Evolutionary conservation across 2,888 invertebrate species (phyloP).

Genomic region (Lymantria dispar): DNA sequence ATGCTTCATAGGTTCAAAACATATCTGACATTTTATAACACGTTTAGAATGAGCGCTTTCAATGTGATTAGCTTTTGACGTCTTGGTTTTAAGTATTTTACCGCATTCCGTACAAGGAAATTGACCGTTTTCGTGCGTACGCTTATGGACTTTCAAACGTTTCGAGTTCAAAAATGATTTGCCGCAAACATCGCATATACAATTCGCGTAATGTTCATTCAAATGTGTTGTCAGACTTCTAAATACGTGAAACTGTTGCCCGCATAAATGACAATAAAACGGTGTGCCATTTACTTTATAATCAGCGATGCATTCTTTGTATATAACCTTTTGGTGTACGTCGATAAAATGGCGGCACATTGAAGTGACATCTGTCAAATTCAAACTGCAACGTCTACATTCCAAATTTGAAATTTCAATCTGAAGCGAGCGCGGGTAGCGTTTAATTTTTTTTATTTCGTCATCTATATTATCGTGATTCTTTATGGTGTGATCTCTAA

Average conservation of each 20-base stretch:
- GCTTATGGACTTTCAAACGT: constrained; percentile 72
- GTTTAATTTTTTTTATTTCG: constrained; percentile 61
- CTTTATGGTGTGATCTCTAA: constrained; percentile 48
- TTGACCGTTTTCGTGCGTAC: constrained; percentile 69
- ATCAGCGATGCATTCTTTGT: constrained; percentile 68
- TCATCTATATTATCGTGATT: constrained; percentile 47
- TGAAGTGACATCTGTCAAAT: constrained; percentile 49
- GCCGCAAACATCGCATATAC: constrained; percentile 75
- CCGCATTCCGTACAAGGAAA: constrained; percentile 63
- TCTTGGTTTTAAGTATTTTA: constrained; percentile 61
- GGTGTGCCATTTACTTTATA: constrained; percentile 63
- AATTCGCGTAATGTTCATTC: constrained; percentile 75
- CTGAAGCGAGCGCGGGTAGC: constrained; percentile 66
- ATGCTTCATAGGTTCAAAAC: constrained; percentile 68
- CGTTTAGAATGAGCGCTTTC: constrained; percentile 65
- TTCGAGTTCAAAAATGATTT: constrained; percentile 76
- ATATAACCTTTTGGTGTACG: constrained; percentile 55
- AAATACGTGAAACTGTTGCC: constrained; percentile 63
- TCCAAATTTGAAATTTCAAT: constrained; percentile 65
- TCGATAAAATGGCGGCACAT: constrained; percentile 57
- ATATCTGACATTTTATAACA: constrained; percentile 63
- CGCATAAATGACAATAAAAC: constrained; percentile 61
- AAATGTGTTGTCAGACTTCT: constrained; percentile 68
- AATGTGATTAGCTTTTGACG: constrained; percentile 61
- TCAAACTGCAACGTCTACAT: constrained; percentile 57